phyloP scores from a whole-genome alignment of 2,888 invertebrate species.

The Synanthedon myopaeformis region DNA sequence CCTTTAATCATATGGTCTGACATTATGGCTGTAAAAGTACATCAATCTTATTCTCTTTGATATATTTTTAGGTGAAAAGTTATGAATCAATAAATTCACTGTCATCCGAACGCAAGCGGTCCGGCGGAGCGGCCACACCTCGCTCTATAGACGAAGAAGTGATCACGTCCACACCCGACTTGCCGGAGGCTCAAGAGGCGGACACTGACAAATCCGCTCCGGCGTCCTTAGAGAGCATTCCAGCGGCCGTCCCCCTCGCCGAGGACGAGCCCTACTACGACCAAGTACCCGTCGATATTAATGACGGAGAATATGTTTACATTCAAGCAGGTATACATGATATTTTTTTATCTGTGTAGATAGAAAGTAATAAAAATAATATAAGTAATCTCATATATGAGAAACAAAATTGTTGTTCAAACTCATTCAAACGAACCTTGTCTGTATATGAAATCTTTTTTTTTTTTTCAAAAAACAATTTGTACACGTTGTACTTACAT shows the following conservation, averaged over 20 bases:
- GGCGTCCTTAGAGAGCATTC: conserved; percentile 52
- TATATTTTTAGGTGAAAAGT: conserved; percentile 67
- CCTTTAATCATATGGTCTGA: too few species aligned
- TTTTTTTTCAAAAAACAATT: too few species aligned
- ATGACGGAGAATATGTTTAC: conserved; percentile 81
- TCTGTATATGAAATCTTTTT: too few species aligned
- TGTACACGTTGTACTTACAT: too few species aligned
- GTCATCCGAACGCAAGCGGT: conserved; percentile 71
- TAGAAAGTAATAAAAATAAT: too few species aligned
- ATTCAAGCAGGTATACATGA: conserved; percentile 73
- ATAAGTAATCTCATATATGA: too few species aligned
- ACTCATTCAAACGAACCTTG: too few species aligned
- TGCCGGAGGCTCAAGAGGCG: conserved; percentile 31
- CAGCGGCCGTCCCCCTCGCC: conserved; percentile 31
- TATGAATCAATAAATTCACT: conserved; percentile 75
- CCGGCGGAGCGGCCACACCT: conserved; percentile 63
- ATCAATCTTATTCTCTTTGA: conserved; percentile 1
- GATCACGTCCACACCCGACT: conserved; percentile 48
- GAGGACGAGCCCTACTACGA: conserved; percentile 79
- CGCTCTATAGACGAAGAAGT: conserved; percentile 61
- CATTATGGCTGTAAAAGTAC: too few species aligned
- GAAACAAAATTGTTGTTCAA: too few species aligned
- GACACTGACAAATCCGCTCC: conserved; percentile 54
- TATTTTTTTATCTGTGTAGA: too few species aligned
- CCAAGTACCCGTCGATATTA: conserved; percentile 76